Conservation (phyloP, 35 echinoderm and acorn worm genomes). For the Lytechinus pictus region DNA sequence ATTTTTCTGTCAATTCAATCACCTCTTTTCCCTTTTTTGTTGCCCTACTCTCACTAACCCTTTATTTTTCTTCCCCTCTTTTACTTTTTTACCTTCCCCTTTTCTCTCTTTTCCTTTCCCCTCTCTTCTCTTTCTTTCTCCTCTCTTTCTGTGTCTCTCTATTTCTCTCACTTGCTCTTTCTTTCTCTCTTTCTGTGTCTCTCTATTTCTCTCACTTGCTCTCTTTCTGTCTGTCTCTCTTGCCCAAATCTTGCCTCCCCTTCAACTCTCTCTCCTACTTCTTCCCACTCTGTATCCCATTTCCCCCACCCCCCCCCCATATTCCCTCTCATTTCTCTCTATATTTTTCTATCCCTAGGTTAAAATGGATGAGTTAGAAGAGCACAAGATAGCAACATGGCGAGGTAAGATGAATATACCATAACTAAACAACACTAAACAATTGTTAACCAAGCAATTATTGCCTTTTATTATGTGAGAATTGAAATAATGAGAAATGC, state of each 20-base stretch:
- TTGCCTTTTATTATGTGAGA: no score
- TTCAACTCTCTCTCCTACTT: background rate
- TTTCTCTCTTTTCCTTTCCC: background rate
- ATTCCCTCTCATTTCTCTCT: background rate
- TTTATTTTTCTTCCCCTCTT: no score
- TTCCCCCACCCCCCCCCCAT: background rate
- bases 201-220: background rate
- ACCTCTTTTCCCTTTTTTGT: background rate
- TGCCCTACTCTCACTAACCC: no score
- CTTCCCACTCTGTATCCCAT: background rate
- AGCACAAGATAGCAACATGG: slow-evolving; percentile 97
- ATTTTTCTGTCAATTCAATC: background rate
- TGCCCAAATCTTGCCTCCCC: no score
- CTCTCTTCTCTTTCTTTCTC: background rate
- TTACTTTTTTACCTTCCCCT: background rate
- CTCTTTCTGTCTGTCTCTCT: background rate
- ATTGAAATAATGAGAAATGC: no score
- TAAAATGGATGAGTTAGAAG: slow-evolving; percentile 96
- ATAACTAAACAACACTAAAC: background rate
- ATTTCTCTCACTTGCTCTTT: background rate
- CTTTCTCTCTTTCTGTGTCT: background rate
- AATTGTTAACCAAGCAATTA: no score
- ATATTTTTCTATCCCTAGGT: slow-evolving; percentile 20
- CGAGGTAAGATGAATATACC: slow-evolving; percentile 64
- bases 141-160: background rate